Evolutionary conservation across 2,797 vertebrate species (phyloP), one percentile per base, ranked within the genome.

Genomic region (Eurystomus glaucurus): DNA sequence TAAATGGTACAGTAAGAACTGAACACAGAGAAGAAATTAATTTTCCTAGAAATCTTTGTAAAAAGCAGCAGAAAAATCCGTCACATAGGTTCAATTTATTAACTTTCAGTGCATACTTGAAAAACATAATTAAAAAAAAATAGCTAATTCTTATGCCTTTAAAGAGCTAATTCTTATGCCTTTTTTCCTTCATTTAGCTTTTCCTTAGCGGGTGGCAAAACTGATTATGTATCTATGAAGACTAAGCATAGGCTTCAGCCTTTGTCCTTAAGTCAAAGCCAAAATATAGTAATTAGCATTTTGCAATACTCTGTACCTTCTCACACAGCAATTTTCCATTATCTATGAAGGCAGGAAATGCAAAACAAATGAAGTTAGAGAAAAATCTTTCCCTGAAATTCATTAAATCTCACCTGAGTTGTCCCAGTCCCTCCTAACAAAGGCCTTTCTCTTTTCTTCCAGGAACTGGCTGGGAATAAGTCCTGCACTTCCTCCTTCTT

Each of bases 401-500:
- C 43, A 25, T 37, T 83, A 74, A 29, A 68, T 80, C 84, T 98
- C 98, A 98, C 99, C 99, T 97, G 99, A 98, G 79, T 96, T 98
- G 86, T 99, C 99, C 98, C 98, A 99, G 97, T 99, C 99, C 98
- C 98, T 99, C 94, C 99, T 99, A 91, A 99, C 99, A 98, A 99
- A 99, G 37, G 99, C 99, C 98, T 99, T 99, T 96, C 99, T 99
- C 98, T 99, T 99, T 98, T 99, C 99, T 98, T 99, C 99, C 93
- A 99, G 98, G 97, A 99, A 99, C 98, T 99, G 99, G 97, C 99
- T 99, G 82, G 99, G 99, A 96, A 99, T 99, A 88, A 99, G 99
- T 66, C 99, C 99, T 65, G 99, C 99, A 43, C 98, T 98, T 96
- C 99, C 99, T 93, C 99, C 99, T 90, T 99, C 98, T 97, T 99